Evolutionary conservation across 2,797 vertebrate genomes (phyloP), one percentile per base, ranked within the genome.

Genomic region (Crocodylus rhombifer): DNA sequence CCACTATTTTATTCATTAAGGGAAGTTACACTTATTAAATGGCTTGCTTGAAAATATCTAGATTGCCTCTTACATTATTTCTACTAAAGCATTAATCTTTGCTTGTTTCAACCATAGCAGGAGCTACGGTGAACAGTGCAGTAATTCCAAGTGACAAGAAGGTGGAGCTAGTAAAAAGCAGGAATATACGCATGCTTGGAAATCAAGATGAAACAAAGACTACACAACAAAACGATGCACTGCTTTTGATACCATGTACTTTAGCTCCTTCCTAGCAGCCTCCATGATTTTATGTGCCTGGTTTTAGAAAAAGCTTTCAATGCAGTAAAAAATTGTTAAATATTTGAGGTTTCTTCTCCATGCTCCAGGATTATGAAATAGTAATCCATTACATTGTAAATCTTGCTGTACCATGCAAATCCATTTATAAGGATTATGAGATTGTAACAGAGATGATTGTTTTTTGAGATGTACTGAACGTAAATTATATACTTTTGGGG

Each of bases 111-210:
- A 84, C 85, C 0, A 97, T 97, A 92, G 97, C 84, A 6, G 98
- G 95, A 78, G 97, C 98, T 0, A 98, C 98, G 98, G 88, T 98
- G 89, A 97, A 97, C 96, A 97, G 96, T 3, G 63, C 65, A 5
- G 91, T 96, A 87, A 84, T 76, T 11, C 92, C 90, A 1, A 87
- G 93, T 1, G 94, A 98, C 63, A 91, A 95, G 87, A 98, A 97
- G 86, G 94, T 80, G 6, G 98, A 93, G 23, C 96, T 99, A 93
- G 97, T 99, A 88, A 98, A 99, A 80, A 98, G 98, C 95, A 98
- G 98, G 90, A 97, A 89, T 89, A 98, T 99, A 56, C 77, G 95
- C 13, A 20, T 61, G 12, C 96, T 98, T 93, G 98, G 97, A 25
- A 98, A 97, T 86, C 88, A 80, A 2, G 62, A 84, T 17, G 36